Evolutionary conservation across 1,140 invertebrate species (phyloP).

Genomic region (Fopius arisanus): DNA sequence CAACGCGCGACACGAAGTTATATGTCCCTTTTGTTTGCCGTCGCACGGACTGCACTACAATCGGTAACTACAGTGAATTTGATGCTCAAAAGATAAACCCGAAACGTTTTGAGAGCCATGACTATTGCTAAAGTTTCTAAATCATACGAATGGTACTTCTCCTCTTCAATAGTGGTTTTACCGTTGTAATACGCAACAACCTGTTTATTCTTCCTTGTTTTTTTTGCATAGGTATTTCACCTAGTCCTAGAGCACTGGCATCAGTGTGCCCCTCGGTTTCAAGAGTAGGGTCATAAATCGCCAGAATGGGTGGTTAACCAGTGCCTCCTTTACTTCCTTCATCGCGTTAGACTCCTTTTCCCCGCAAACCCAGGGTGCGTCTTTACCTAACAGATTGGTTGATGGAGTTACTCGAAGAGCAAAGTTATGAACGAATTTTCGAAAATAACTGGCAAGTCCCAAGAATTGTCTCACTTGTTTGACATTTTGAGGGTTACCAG

Average conservation of each 20-base stretch:
- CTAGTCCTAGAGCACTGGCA: conserved; percentile 40
- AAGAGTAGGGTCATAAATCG: conserved; percentile 47
- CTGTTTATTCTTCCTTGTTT: background rate
- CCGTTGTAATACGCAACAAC: conserved; percentile 36
- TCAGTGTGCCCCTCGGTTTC: conserved; percentile 39
- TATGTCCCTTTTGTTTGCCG: conserved; percentile 46
- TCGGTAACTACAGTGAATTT: conserved; percentile 50
- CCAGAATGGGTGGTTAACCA: conserved; percentile 42
- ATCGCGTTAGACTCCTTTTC: background rate
- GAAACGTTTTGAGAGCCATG: conserved; percentile 46
- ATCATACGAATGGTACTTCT: conserved; percentile 53
- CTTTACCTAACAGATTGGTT: background rate
- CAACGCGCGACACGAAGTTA: conserved; percentile 48
- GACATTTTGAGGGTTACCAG: conserved; percentile 43
- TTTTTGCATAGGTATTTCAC: conserved; percentile 40
- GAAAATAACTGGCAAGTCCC: conserved; percentile 47
- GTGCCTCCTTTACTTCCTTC: background rate
- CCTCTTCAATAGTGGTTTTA: conserved; percentile 41
- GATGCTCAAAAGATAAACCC: conserved; percentile 48
- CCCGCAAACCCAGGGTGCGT: background rate
- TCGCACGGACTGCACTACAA: conserved; percentile 48
- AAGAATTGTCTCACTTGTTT: conserved; percentile 46
- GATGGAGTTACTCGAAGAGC: conserved; percentile 40
- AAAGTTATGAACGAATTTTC: conserved; percentile 45
- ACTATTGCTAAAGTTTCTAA: conserved; percentile 47